These are phyloP conservation scores for Lepus oiostolus DNA, from an alignment of 2,797 vertebrate species.

Conservation along the genomic window DNA sequence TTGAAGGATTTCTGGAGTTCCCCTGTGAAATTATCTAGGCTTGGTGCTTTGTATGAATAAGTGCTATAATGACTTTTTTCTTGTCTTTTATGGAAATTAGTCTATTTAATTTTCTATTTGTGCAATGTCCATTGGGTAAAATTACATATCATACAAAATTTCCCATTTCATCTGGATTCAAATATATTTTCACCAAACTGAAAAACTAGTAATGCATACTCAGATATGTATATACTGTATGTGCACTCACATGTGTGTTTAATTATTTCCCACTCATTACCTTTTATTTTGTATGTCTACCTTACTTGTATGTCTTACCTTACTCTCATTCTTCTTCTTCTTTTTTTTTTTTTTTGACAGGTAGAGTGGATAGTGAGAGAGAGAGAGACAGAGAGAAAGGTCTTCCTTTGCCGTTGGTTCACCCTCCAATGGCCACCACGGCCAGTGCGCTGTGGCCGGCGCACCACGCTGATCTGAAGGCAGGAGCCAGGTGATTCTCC, in stretches of 20 bases:
- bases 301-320: neutral
- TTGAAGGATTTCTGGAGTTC: neutral
- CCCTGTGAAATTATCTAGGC: neutral
- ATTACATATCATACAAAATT: conserved; percentile 7
- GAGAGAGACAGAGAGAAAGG: too few relatives aligned
- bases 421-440: too few relatives aligned
- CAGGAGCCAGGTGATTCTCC: too few relatives aligned
- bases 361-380: too few relatives aligned
- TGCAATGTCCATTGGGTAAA: neutral
- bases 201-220: neutral
- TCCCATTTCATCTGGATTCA: neutral
- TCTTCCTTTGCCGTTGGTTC: too few relatives aligned
- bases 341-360: too few relatives aligned
- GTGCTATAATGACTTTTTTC: neutral
- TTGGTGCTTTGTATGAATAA: neutral
- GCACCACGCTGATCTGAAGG: too few relatives aligned
- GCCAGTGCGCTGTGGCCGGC: too few relatives aligned
- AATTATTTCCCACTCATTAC: neutral
- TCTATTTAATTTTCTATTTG: neutral
- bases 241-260: neutral
- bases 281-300: neutral
- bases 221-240: neutral
- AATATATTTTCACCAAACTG: neutral
- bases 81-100: neutral
- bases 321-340: neutral